Conservation (phyloP, 1,140 invertebrate genomes). For the Drosophila sulfurigaster region DNA sequence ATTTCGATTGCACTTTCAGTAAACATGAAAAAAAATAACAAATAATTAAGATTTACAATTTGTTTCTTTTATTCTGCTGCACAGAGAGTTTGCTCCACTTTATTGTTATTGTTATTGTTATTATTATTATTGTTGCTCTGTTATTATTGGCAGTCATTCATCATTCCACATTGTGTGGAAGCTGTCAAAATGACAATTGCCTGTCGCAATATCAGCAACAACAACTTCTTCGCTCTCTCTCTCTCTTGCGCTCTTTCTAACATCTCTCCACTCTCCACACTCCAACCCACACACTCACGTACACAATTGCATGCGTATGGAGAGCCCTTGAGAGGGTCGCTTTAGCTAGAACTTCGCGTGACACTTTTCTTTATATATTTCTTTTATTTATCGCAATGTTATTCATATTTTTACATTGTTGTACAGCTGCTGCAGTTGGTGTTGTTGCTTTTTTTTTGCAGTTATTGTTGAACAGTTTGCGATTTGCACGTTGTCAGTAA, state of each 20-base stretch:
- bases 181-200: constrained; percentile 54
- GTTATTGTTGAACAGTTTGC: constrained; percentile 56
- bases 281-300: neutral
- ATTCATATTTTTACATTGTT: constrained; percentile 16
- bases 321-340: constrained; percentile 24
- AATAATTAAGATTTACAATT: constrained; percentile 3
- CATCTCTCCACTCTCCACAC: neutral
- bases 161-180: constrained; percentile 36
- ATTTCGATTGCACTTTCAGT: constrained; percentile 12
- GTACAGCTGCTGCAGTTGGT: constrained; percentile 6
- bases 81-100: constrained; percentile 44
- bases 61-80: constrained; percentile 7
- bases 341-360: constrained; percentile 42
- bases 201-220: constrained; percentile 36
- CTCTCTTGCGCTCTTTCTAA: neutral
- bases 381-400: constrained; percentile 31
- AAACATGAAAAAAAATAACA: constrained; percentile 1
- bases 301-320: neutral
- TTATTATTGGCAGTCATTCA: constrained; percentile 37
- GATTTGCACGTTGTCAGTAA: constrained; percentile 68
- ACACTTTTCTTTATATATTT: constrained; percentile 42
- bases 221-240: neutral
- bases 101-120: constrained; percentile 21
- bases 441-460: constrained; percentile 11
- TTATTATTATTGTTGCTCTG: neutral